phyloP scores from a whole-genome alignment of 64 coral and sea anemone genomes.

The Hydrozoanthus tunicans region DNA sequence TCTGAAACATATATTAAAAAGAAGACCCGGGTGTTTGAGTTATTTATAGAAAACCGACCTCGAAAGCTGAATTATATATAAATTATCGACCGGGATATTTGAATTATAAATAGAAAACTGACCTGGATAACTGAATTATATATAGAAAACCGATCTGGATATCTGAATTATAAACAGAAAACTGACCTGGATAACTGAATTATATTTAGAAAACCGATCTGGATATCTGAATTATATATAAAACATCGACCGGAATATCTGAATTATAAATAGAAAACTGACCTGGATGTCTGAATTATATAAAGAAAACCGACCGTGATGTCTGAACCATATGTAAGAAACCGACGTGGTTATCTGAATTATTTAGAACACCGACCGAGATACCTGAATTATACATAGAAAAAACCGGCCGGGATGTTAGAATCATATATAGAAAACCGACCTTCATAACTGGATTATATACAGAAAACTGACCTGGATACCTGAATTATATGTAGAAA shows the following conservation, averaged over 20 bases:
- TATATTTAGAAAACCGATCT: constrained; percentile 4
- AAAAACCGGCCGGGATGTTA: constrained; percentile 57
- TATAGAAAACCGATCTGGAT: background rate
- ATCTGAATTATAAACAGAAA: constrained; percentile 51
- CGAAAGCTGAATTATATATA: background rate
- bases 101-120: background rate
- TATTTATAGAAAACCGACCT: background rate
- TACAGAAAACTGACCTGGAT: background rate
- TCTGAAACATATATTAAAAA: too few relatives aligned
- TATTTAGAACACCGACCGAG: constrained; percentile 29
- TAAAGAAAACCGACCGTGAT: background rate
- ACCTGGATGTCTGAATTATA: too few relatives aligned
- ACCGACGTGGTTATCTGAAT: background rate
- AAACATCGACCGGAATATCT: background rate
- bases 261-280: background rate
- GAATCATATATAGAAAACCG: constrained; percentile 6
- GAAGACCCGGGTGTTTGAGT: background rate
- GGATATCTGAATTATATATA: background rate
- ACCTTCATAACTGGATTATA: background rate
- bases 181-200: background rate
- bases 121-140: background rate
- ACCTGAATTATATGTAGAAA: background rate
- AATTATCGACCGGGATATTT: background rate
- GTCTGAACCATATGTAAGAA: too few relatives aligned
- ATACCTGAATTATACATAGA: constrained; percentile 68